phyloP scores from a whole-genome alignment of 2,888 invertebrate genomes.

The Drosophila testacea region DNA sequence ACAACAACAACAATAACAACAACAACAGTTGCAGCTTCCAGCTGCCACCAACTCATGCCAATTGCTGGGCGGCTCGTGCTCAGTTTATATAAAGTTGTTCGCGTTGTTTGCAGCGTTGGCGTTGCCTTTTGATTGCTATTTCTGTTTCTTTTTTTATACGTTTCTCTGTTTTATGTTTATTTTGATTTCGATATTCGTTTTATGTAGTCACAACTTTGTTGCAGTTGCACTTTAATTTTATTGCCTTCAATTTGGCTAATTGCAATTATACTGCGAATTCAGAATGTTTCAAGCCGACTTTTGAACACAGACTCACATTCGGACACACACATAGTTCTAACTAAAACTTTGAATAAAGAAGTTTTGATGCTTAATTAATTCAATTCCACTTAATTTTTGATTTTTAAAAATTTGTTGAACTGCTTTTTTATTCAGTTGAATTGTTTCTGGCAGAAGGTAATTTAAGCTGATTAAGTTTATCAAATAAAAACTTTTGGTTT shows the following conservation, averaged over 20 bases:
- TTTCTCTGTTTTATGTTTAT: slow-evolving; percentile 38
- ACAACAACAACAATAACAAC: slow-evolving; percentile 19
- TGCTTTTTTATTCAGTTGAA: neutral
- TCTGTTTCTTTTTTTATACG: neutral
- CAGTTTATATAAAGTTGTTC: slow-evolving; percentile 72
- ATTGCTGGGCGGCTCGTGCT: slow-evolving; percentile 57
- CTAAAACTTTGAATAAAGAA: neutral
- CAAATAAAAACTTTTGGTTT: too few relatives aligned
- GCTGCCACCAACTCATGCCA: slow-evolving; percentile 57
- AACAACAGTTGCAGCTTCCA: slow-evolving; percentile 36
- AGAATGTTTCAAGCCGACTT: slow-evolving; percentile 21
- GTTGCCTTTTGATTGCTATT: slow-evolving; percentile 54
- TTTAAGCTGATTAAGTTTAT: too few relatives aligned
- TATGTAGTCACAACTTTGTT: slow-evolving; percentile 26
- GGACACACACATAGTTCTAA: neutral
- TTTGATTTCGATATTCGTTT: slow-evolving; percentile 40
- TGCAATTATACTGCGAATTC: slow-evolving; percentile 58
- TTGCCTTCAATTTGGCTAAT: slow-evolving; percentile 74
- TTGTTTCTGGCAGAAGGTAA: neutral
- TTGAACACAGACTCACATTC: neutral
- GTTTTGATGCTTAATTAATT: neutral
- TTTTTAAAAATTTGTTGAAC: neutral
- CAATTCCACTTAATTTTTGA: neutral
- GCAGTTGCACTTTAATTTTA: slow-evolving; percentile 72
- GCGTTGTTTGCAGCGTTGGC: slow-evolving; percentile 68